These are phyloP conservation scores for Promerops cafer DNA, from an alignment of 2,113 vertebrate species.

Conservation along the genomic window DNA sequence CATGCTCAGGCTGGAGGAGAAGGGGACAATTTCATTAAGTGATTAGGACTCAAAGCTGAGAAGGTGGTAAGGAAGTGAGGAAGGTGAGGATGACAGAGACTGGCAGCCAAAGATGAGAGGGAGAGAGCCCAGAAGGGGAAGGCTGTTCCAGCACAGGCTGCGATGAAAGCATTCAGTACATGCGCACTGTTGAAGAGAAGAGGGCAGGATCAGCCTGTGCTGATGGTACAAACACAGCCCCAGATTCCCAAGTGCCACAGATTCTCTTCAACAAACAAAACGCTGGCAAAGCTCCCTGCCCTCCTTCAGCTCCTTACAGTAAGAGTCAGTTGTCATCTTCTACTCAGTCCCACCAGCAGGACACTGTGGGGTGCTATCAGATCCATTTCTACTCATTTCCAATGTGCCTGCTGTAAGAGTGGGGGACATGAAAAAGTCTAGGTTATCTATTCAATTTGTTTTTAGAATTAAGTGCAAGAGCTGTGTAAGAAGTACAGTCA, in stretches of 20 bases:
- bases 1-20: background rate
- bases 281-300: background rate
- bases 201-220: background rate
- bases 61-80: background rate
- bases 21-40: background rate
- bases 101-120: background rate
- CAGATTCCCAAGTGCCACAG: background rate
- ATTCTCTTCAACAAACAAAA: background rate
- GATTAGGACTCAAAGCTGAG: background rate
- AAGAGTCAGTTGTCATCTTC: background rate
- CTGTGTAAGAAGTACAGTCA: background rate
- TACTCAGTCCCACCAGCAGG: background rate
- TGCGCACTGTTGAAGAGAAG: background rate
- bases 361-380: background rate
- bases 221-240: background rate
- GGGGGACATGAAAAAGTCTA: background rate
- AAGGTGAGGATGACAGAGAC: background rate
- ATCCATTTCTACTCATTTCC: background rate
- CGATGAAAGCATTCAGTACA: rapidly evolving
- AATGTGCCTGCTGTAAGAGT: background rate
- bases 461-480: background rate
- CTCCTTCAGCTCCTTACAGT: background rate
- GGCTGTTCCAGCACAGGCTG: background rate
- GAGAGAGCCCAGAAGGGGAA: background rate
- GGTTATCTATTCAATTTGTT: background rate